Conservation (phyloP, 2,888 invertebrate species). For the Tachina lurida region DNA sequence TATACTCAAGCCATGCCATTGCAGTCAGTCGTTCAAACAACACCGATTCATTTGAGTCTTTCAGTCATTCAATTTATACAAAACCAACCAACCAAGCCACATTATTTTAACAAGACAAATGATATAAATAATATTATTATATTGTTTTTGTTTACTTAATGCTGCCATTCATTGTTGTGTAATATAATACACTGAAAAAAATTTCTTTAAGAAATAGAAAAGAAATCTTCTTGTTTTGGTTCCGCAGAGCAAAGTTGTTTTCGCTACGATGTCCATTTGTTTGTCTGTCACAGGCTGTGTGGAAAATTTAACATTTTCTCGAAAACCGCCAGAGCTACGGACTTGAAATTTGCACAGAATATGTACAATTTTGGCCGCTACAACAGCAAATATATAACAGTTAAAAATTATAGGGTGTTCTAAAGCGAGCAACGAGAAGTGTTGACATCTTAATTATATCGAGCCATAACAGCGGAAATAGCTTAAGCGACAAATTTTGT, state of each 20-base stretch:
- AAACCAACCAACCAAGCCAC: constrained; percentile 27
- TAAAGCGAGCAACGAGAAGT: too few relatives aligned
- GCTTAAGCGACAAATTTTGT: too few relatives aligned
- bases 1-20: constrained; percentile 48
- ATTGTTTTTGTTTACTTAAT: constrained; percentile 1
- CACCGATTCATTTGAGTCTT: neutral
- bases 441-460: too few relatives aligned
- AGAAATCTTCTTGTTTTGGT: too few relatives aligned
- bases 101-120: constrained; percentile 57
- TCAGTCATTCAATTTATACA: constrained; percentile 50
- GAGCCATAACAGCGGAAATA: too few relatives aligned
- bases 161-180: constrained; percentile 12
- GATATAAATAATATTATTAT: constrained; percentile 51
- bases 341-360: too few relatives aligned
- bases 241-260: neutral
- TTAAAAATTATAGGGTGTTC: too few relatives aligned
- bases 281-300: too few relatives aligned
- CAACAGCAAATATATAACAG: too few relatives aligned
- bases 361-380: too few relatives aligned
- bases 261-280: neutral
- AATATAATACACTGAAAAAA: constrained; percentile 29
- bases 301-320: too few relatives aligned
- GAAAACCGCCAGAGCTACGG: too few relatives aligned
- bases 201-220: neutral
- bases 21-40: constrained; percentile 14